Conservation (phyloP, 2,888 invertebrate genomes). For the Boloria selene region DNA sequence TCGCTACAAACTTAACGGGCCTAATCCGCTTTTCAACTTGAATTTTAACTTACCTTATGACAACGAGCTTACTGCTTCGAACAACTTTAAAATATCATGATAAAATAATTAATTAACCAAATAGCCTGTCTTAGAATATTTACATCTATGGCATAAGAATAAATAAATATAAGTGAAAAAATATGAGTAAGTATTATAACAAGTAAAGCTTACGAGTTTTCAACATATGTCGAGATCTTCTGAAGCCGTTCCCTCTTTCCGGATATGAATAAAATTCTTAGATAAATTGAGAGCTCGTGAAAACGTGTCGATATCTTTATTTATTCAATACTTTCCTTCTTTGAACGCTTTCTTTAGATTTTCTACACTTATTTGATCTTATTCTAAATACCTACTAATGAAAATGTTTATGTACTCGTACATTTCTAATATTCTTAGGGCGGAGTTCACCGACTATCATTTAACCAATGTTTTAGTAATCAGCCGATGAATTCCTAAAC, state of each 20-base stretch:
- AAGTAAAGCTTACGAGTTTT: conserved; percentile 60
- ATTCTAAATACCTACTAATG: conserved; percentile 37
- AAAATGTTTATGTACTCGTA: not conserved
- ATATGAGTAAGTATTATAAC: conserved; percentile 59
- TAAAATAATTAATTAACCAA: conserved; percentile 3
- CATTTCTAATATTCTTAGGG: not conserved
- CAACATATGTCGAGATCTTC: conserved; percentile 65
- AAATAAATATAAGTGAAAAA: conserved; percentile 30
- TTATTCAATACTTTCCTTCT: conserved; percentile 76
- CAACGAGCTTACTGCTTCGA: conserved; percentile 67
- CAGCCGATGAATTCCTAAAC: too few relatives aligned
- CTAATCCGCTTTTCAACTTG: conserved; percentile 76
- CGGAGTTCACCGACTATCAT: too few relatives aligned
- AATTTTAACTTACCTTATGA: conserved; percentile 76
- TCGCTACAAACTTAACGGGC: conserved; percentile 75
- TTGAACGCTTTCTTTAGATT: conserved; percentile 51
- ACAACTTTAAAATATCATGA: conserved; percentile 50
- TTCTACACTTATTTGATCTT: conserved; percentile 65
- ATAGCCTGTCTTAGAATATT: not conserved
- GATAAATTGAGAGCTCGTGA: conserved; percentile 76
- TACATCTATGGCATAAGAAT: not conserved
- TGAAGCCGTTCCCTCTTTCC: conserved; percentile 65
- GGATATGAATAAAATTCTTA: conserved; percentile 77
- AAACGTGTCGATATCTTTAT: conserved; percentile 80
- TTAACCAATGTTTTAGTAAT: too few relatives aligned